Percentiles rank a stretch among this genome's conserved stretches.
Conservation (phyloP, 1,140 invertebrate genomes). For the Neotoxoptera formosana region DNA sequence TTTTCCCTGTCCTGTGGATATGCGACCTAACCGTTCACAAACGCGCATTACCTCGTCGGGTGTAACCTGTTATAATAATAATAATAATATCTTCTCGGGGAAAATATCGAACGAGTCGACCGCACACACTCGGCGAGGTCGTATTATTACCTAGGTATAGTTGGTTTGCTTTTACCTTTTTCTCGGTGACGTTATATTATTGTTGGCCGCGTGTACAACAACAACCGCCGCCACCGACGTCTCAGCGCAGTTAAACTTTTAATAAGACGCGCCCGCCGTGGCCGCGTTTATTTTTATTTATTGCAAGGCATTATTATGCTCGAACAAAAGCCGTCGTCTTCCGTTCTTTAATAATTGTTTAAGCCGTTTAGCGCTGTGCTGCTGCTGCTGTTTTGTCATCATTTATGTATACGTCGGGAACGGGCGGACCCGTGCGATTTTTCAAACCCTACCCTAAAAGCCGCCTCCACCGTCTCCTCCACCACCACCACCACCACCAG, state of each 20-base stretch:
- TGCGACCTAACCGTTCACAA: background rate
- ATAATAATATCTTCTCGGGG: background rate
- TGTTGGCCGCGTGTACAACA: background rate
- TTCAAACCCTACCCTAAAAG: background rate
- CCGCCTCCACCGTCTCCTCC: background rate
- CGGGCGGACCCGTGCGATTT: background rate
- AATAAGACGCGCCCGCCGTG: background rate
- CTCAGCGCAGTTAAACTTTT: background rate
- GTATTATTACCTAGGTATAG: background rate
- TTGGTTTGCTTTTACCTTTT: background rate
- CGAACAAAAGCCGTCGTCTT: slow-evolving; percentile 42
- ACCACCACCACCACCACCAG: too few relatives aligned
- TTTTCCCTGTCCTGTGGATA: background rate
- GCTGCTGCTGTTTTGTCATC: background rate
- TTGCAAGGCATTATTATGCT: slow-evolving; percentile 41
- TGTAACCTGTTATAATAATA: background rate
- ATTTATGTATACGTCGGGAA: background rate
- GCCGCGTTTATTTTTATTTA: slow-evolving; percentile 46
- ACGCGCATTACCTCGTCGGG: background rate
- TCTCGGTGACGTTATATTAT: background rate
- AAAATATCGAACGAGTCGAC: background rate
- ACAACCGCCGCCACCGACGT: background rate
- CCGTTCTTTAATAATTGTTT: slow-evolving; percentile 46
- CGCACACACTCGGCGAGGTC: background rate
- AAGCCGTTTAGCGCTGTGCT: background rate